Percentiles rank a stretch among this genome's conserved stretches.
Evolutionary conservation across 2,113 vertebrate species (phyloP).

Genomic region (Apodemus sylvaticus): DNA sequence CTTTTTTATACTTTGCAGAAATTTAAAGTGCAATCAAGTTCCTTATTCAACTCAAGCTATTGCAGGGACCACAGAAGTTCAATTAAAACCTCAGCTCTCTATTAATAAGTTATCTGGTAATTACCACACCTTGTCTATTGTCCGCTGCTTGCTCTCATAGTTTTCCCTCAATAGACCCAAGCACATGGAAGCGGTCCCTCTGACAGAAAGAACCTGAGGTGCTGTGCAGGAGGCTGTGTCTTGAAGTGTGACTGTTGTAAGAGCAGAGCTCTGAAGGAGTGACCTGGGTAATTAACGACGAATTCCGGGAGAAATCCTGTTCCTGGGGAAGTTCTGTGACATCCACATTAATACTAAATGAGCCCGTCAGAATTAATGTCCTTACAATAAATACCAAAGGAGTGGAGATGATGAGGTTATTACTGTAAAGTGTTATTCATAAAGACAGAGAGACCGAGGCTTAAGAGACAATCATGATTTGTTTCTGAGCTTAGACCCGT

Average conservation of each 20-base stretch:
- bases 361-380: slow-evolving; percentile 80
- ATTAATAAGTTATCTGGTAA: slow-evolving; percentile 73
- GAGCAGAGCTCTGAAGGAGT: slow-evolving; percentile 74
- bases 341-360: slow-evolving; percentile 76
- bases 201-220: slow-evolving; percentile 48
- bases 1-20: slow-evolving; percentile 67
- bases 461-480: slow-evolving; percentile 70
- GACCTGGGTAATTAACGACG: slow-evolving; percentile 78
- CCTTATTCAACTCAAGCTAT: slow-evolving; percentile 60
- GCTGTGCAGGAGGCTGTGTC: slow-evolving; percentile 38
- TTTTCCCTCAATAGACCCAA: slow-evolving; percentile 68
- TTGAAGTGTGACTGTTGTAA: slow-evolving; percentile 52
- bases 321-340: slow-evolving; percentile 73
- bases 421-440: slow-evolving; percentile 69
- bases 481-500: slow-evolving; percentile 38
- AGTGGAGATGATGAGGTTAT: slow-evolving; percentile 76
- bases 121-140: slow-evolving; percentile 72
- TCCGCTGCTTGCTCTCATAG: slow-evolving; percentile 57
- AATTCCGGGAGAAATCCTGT: slow-evolving; percentile 78
- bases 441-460: slow-evolving; percentile 48
- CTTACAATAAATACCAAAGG: slow-evolving; percentile 77
- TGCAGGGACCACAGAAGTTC: slow-evolving; percentile 13
- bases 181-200: slow-evolving; percentile 57
- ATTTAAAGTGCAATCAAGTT: slow-evolving; percentile 73
- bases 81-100: slow-evolving; percentile 70